Base-by-base conservation (phyloP, 2,888 invertebrate genomes). In the Prenolepis imparis region DNA sequence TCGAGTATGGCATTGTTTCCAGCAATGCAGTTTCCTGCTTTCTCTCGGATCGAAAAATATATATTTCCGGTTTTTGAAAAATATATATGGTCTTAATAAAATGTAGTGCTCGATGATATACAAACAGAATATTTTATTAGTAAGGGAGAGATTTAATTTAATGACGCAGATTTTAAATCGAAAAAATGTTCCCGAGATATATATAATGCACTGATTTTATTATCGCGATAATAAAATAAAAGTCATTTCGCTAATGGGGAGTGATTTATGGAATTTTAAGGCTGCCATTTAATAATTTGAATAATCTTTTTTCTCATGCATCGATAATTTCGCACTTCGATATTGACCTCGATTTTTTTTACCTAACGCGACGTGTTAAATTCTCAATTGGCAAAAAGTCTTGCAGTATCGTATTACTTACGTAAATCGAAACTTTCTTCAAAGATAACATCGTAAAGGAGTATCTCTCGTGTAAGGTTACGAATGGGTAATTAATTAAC, bases 71-170 rank as follows among this genome's bases (percentile, higher is more conserved):
- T 32, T 52, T 52, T 52, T 18, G 59, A 24, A 52, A 80, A 59
- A 59, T 80, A 80, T 24, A 78, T 12, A 52, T 36, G 36, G 21
- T 70, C 3, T 2, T 36, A 59, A 80, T 41, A 48, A 59, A 78
- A 44, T 59, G 36, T 41, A 59, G 18, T 44, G 8, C 24, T 21
- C 41, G 1, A n/a, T 28, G 28, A 12, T 32, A 21, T 59, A 32
- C 4, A 44, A 8, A n/a, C 12, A 52, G 11, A 24, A 21, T n/a
- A 41, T 15, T 67, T 55, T 28, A 15, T 67, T 55, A 66, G 15
- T 55, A 39, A 66, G n/a, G 39, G 12, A 24, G n/a, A 55, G 8
- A 2, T 66, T 66, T 32, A 15, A 73, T 15, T 73, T 41, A n/a
- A 28, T 36, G 15, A 39, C n/a, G 18, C 6, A 24, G 12, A 55